Conservation (phyloP, 2,113 vertebrate species). For the Corythoichthys intestinalis region DNA sequence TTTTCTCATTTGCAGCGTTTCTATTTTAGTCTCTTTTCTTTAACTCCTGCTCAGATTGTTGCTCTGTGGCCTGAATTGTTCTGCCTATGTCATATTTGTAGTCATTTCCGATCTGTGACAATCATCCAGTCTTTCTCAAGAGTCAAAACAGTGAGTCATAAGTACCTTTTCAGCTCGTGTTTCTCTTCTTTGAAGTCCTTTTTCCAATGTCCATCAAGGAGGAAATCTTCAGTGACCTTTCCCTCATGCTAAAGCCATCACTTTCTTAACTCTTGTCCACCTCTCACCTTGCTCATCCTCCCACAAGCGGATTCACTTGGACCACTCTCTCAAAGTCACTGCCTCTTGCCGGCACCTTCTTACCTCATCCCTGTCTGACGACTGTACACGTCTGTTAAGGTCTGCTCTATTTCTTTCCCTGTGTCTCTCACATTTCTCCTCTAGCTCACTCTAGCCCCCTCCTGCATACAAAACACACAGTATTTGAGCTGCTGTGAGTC, state of each 20-base stretch:
- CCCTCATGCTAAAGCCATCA: constrained; percentile 30
- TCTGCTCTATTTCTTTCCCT: constrained; percentile 17
- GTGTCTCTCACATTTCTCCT: constrained; percentile 33
- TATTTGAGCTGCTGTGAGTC: constrained; percentile 51
- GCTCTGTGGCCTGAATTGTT: not conserved
- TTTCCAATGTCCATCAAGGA: constrained; percentile 29
- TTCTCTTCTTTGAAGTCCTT: constrained; percentile 37
- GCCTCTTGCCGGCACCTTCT: constrained; percentile 14
- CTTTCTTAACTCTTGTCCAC: constrained; percentile 31
- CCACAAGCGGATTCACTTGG: constrained; percentile 47
- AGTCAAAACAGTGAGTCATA: constrained; percentile 13
- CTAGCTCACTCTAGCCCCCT: constrained; percentile 37
- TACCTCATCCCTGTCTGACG: constrained; percentile 28
- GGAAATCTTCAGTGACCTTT: constrained; percentile 52
- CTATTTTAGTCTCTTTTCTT: not conserved
- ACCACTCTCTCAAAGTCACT: constrained; percentile 34
- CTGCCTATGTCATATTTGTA: not conserved
- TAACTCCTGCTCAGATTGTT: not conserved
- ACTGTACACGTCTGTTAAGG: constrained; percentile 38
- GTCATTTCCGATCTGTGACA: not conserved
- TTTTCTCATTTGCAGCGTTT: constrained; percentile 9
- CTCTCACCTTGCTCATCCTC: constrained; percentile 26
- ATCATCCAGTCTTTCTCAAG: constrained; percentile 1
- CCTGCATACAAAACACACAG: constrained; percentile 41
- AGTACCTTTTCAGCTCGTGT: constrained; percentile 23